Evolutionary conservation across 2,113 vertebrate species (phyloP), one percentile per base, ranked within the genome.

Genomic region (Myotis yumanensis): DNA sequence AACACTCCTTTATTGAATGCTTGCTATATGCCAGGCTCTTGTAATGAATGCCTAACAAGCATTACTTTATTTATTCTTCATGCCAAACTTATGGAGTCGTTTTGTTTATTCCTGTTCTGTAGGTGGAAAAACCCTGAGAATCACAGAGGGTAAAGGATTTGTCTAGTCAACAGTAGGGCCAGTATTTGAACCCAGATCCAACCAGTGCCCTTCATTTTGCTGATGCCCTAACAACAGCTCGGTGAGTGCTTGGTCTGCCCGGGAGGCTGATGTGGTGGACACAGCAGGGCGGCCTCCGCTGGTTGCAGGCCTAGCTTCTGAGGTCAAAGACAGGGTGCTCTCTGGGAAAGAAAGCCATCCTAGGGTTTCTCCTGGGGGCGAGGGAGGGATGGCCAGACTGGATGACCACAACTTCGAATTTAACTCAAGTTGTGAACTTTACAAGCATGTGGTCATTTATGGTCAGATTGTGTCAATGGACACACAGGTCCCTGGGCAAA

Each of bases 241-340:
- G 17, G n/a, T 40, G 43, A 64, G 57, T 0, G 2, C 15, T 2
- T 59, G 43, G 62, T 51, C 40, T 0, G 7, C 9, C 20, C 2
- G 2, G 32, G 68, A 4, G 10, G 68, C 48, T 57, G n/a, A n/a
- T 15, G 3, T 1, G 15, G n/a, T 43, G 9, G 68, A 35, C 64
- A 48, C 23, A 18, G 48, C 48, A n/a, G 57, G 52, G 81, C 1
- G 12, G 1, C 32, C 51, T 57, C 8, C 25, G 40, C 51, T 11
- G 18, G 20, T 40, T 51, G 68, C 59, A 32, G 5, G 30, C 72
- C 30, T 37, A 20, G 54, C 5, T 12, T 35, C 40, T 69, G 51
- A 80, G 69, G 35, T 23, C n/a, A 28, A 32, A 43, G 25, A 43
- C 22, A 25, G 35, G 5, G 40, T 18, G 40, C 16, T 69, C 64